Base-by-base conservation (phyloP, 1,140 invertebrate genomes). In the Fopius arisanus region DNA sequence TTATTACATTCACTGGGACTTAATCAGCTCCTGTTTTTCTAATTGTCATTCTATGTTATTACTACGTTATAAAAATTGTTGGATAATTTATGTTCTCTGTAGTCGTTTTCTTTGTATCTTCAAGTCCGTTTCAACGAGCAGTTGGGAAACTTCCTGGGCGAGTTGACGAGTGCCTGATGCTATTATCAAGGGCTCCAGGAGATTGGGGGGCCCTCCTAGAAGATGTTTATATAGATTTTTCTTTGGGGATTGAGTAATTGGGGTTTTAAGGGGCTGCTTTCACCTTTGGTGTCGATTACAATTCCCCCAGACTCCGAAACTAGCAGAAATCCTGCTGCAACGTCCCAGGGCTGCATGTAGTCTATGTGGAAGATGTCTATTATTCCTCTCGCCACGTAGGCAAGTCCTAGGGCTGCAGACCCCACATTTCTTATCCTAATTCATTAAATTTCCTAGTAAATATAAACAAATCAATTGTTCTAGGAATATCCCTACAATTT, bases 251-350 rank as follows among this genome's bases (percentile, higher is more conserved):
- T 26, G 28, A n/a, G 33, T 16, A 66, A 37, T 33, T 65, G 0
- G 33, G 3, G 3, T 16, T 51, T 51, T 19, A 51, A 12, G 9
- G 3, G 12, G 3, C 2, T 28, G 40, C 29, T 26, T 5, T 43
- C 81, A 91, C 93, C 92, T 81, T 89, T 90, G 5, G 91, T 89
- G 80, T 94, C 91, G 23, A 90, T 84, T 5, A 94, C 83, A 68
- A 84, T 80, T 10, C 93, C 95, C n/a, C 95, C 95, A 51, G 95
- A 94, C 88, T 96, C 95, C 71, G 83, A 82, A 5, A 95, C 82
- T 37, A 96, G 92, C 16, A 96, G 80, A 37, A 87, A 88, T 16
- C 91, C 93, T 23, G 91, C 93, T 26, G 92, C 92, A 14, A 92
- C 88, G 80, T 94, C 93, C 93, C 93, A 95, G 6, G 89, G 82